Evolutionary conservation across 2,113 vertebrate genomes (phyloP), one percentile per base, ranked within the genome.

Genomic region (Tiliqua scincoides): DNA sequence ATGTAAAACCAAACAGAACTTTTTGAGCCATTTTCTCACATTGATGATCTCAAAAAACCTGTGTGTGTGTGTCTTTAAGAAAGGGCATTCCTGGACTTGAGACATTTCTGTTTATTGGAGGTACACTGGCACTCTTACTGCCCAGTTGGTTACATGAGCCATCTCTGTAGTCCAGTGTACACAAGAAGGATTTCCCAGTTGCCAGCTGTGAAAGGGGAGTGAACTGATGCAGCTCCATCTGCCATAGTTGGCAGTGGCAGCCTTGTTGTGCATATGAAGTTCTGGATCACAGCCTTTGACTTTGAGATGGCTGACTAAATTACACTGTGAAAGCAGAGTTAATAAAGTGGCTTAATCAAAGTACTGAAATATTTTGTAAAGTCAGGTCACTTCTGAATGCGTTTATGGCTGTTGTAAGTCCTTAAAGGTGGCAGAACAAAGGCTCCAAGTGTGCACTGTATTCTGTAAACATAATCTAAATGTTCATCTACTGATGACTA

Each of bases 241-340:
- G 85, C 85, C 85, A 63, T 57, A 65, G 59, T 86, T 86, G 85
- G 85, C 85, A 86, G 23, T 65, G 23, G n/a, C 21, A 78, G 40
- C 52, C 40, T 74, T 86, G 68, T 80, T 86, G 57, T 86, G 40
- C 70, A 74, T 48, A 63, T 72, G 54, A 79, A 48, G 85, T 86
- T 86, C 78, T 86, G 85, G 85, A 74, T 86, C 68, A 63, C 48
- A 81, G 85, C 78, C 85, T 74, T 81, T 65, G 85, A 86, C 85
- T 86, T 86, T 86, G 77, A 63, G 70, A 86, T 81, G 78, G 61
- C 70, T 81, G 57, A 70, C 52, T 80, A 35, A 21, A 54, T 86
- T 80, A 48, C 70, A 63, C 77, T 80, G 30, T 86, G 79, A 37
- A 65, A 65, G 78, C 70, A 37, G 74, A 54, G 59, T 86, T 86